phyloP scores from a whole-genome alignment of 2,113 vertebrate species.

The Pitta sordida region DNA sequence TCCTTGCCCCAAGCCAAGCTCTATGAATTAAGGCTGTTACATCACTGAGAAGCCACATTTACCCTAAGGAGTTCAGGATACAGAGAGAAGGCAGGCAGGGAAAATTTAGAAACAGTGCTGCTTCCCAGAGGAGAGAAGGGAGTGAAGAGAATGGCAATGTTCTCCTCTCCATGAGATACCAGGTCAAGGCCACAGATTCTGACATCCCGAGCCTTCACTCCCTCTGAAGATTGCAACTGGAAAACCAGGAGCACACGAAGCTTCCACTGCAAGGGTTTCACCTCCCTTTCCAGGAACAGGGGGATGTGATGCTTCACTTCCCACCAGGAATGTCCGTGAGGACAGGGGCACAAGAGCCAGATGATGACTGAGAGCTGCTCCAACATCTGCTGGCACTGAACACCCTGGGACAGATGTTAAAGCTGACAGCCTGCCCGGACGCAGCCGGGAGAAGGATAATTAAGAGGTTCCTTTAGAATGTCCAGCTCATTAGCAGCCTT shows the following conservation, averaged over 20 bases:
- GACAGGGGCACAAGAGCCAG: background rate
- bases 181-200: background rate
- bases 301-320: background rate
- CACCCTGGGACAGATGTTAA: background rate
- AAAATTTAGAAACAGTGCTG: background rate
- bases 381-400: background rate
- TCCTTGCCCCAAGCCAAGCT: background rate
- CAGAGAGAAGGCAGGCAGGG: background rate
- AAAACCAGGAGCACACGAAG: background rate
- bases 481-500: background rate
- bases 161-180: background rate
- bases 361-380: background rate
- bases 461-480: background rate
- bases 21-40: background rate
- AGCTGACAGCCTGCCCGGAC: background rate
- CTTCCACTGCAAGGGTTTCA: background rate
- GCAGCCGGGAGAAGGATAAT: background rate
- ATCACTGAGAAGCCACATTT: background rate
- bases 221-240: accelerated
- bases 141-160: background rate
- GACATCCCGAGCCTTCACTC: background rate
- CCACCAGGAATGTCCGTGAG: background rate
- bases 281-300: background rate
- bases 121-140: background rate
- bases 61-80: background rate